Evolutionary conservation across 2,888 invertebrate species (phyloP).

Genomic region (Erebia ligea): DNA sequence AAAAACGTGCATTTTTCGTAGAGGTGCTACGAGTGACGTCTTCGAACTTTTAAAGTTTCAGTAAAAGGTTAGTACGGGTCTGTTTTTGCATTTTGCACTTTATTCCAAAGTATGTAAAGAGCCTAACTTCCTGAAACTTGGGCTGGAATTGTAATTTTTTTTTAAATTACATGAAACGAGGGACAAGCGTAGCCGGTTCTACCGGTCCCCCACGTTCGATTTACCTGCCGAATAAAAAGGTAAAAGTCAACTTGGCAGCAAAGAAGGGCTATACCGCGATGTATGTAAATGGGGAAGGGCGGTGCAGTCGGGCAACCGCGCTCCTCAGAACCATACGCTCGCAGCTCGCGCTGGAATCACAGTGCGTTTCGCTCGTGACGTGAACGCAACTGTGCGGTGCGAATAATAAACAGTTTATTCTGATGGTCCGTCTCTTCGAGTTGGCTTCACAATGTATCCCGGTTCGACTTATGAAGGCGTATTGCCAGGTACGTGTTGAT

Average conservation of each 20-base stretch:
- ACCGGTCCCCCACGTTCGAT: constrained; percentile 76
- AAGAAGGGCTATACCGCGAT: constrained; percentile 78
- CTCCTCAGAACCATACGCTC: constrained; percentile 56
- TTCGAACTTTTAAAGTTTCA: neutral
- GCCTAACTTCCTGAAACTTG: constrained; percentile 20
- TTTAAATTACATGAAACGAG: constrained; percentile 49
- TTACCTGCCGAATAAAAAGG: constrained; percentile 81
- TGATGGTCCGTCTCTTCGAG: constrained; percentile 30
- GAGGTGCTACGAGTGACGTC: constrained; percentile 51
- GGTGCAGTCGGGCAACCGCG: constrained; percentile 69
- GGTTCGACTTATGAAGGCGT: constrained; percentile 69
- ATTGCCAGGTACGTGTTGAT: constrained; percentile 61
- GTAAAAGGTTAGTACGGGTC: constrained; percentile 34
- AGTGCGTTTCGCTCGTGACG: constrained; percentile 47
- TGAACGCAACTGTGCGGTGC: constrained; percentile 42
- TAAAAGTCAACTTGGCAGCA: constrained; percentile 80
- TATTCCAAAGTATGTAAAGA: constrained; percentile 27
- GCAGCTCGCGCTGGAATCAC: constrained; percentile 50
- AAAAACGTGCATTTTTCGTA: constrained; percentile 43
- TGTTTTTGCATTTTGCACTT: constrained; percentile 29
- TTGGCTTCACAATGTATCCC: constrained; percentile 68
- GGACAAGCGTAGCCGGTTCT: constrained; percentile 61
- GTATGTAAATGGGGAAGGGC: constrained; percentile 80
- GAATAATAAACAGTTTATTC: constrained; percentile 13
- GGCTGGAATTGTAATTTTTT: constrained; percentile 30